phyloP scores from a whole-genome alignment of 1,140 invertebrate species.

The Panagrolaimus sp. region DNA sequence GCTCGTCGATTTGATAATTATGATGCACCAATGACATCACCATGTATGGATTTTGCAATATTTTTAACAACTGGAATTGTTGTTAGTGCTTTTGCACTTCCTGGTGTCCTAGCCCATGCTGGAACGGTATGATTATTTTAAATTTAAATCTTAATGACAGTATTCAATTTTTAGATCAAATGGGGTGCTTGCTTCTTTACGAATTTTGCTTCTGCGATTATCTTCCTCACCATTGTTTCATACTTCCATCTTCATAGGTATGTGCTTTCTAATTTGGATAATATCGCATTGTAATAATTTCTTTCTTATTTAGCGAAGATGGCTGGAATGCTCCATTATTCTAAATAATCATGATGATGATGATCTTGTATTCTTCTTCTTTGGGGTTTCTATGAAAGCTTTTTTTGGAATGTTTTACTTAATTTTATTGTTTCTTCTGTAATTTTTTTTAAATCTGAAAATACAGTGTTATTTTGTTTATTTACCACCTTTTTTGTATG shows the following conservation, averaged over 20 bases:
- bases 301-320: too few species aligned
- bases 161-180: conserved; percentile 18
- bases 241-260: conserved; percentile 10
- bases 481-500: too few species aligned
- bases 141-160: conserved; percentile 12
- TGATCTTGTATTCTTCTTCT: background rate
- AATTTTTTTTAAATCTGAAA: too few species aligned
- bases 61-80: conserved; percentile 82
- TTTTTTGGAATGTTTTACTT: conserved; percentile 1
- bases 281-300: too few species aligned
- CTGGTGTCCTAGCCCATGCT: conserved; percentile 79
- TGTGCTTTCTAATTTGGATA: too few species aligned
- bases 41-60: conserved; percentile 78
- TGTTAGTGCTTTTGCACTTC: conserved; percentile 85
- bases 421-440: background rate
- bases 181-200: conserved; percentile 17
- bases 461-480: too few species aligned
- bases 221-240: conserved; percentile 19
- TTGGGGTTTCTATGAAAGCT: background rate
- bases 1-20: conserved; percentile 69
- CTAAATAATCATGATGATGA: background rate
- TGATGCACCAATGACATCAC: conserved; percentile 69
- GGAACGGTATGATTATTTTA: conserved; percentile 52
- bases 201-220: background rate
- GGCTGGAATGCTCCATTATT: conserved; percentile 14